Percentiles rank a stretch among this genome's conserved stretches.
Evolutionary conservation across 2,797 vertebrate species (phyloP).

Genomic region (Muscicapa comitata): DNA sequence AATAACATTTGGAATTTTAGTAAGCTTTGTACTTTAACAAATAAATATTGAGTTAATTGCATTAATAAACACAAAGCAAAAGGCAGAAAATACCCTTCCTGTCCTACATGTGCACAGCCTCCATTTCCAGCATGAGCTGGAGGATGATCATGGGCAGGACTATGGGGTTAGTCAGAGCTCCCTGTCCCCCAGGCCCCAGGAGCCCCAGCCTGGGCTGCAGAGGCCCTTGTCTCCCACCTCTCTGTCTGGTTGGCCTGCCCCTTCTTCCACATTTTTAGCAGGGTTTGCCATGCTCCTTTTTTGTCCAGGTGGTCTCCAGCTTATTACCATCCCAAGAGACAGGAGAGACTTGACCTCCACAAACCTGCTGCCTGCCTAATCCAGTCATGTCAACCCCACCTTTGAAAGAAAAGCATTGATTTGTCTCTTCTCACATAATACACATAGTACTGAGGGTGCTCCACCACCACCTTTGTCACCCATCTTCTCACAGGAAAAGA

Average conservation of each 20-base stretch:
- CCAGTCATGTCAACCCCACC: accelerated
- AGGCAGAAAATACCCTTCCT: background rate
- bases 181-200: accelerated
- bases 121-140: background rate
- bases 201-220: background rate
- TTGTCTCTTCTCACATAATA: background rate
- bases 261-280: background rate
- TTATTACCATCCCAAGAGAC: background rate
- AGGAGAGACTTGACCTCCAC: background rate
- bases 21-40: background rate
- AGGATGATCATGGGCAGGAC: background rate
- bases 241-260: background rate
- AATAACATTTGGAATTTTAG: background rate
- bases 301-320: background rate
- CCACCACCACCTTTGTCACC: background rate
- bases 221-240: background rate
- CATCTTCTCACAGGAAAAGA: background rate
- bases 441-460: background rate
- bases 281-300: background rate
- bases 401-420: background rate
- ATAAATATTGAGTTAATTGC: background rate
- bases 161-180: accelerated
- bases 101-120: background rate
- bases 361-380: background rate
- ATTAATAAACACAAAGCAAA: background rate